Base-by-base conservation (phyloP, 2,888 invertebrate species). In the Celastrina argiolus region DNA sequence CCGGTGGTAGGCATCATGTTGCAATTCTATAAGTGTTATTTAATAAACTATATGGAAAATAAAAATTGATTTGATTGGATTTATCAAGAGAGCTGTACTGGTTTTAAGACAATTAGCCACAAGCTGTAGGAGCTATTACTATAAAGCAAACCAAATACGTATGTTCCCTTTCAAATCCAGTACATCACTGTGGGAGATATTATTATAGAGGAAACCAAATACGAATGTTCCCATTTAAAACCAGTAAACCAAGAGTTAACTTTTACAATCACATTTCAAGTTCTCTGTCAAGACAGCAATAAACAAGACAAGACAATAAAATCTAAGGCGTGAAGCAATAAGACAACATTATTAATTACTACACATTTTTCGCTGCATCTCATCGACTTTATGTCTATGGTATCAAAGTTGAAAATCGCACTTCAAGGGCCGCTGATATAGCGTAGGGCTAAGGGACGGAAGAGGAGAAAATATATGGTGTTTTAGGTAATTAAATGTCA, bases 401-500 rank as follows among this genome's bases (percentile, higher is more conserved):
- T 0, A 0, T 68, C 75, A 84, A 66, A 68, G 78, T 68, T 68
- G 1, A 72, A 14, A 70, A 73, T 73, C 41, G 36, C 56, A 51
- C 65, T 5, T 1, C 65, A 68, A 67, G 31, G 16, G 16, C 56
- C 16, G 5, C 58, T 41, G 63, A 69, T 67, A 39, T 65, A 61
- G 26, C 41, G 10, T 58, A 79, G 80, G 82, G 81, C 76, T 45
- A 75, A 76, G 80, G 78, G 81, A 81, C 85, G 90, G 89, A 90
- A 89, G 89, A 88, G 87, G 82, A 81, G 78, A 78, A 83, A 87
- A 89, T 90, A 88, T 90, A 91, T 89, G 88, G 88, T 89, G 88
- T 88, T 88, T 88, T 88, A 88, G 89, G 90, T 91, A 91, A 91
- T 91, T 90, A 89, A 90, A 91, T 89, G 89, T 90, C 89, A 87